These are phyloP conservation scores for Parapristionchus giblindavisi DNA, from an alignment of 2,888 invertebrate genomes.

Conservation along the genomic window DNA sequence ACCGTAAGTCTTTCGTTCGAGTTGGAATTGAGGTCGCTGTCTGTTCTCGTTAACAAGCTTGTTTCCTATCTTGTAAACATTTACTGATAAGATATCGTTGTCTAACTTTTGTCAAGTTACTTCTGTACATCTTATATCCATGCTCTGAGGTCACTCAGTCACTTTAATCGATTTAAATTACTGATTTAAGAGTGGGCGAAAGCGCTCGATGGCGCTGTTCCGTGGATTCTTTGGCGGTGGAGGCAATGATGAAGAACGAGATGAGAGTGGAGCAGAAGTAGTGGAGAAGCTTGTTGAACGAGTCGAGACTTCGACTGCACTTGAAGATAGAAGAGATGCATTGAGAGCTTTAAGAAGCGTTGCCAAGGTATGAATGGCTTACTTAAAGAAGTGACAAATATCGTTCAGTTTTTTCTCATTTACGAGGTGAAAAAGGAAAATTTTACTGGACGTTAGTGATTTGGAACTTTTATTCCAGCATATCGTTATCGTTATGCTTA, in stretches of 20 bases:
- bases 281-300: conserved; percentile 92
- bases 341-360: conserved; percentile 89
- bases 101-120: too few relatives aligned
- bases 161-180: neutral
- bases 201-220: conserved; percentile 60
- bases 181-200: too few relatives aligned
- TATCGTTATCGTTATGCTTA: too few relatives aligned
- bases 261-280: conserved; percentile 59
- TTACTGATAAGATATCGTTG: too few relatives aligned
- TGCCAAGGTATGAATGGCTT: conserved; percentile 71
- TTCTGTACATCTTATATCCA: too few relatives aligned
- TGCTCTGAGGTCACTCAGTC: too few relatives aligned
- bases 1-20: too few relatives aligned
- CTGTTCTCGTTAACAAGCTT: too few relatives aligned
- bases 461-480: too few relatives aligned
- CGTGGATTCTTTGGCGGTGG: conserved; percentile 65
- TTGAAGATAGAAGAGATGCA: conserved; percentile 95
- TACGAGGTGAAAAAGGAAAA: neutral
- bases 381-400: neutral
- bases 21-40: too few relatives aligned
- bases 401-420: neutral
- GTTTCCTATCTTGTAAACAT: too few relatives aligned
- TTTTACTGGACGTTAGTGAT: neutral
- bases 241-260: conserved; percentile 46
- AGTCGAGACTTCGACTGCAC: conserved; percentile 87